These are phyloP conservation scores for Entomobrya proxima DNA, from an alignment of 2,888 invertebrate species.

Conservation along the genomic window DNA sequence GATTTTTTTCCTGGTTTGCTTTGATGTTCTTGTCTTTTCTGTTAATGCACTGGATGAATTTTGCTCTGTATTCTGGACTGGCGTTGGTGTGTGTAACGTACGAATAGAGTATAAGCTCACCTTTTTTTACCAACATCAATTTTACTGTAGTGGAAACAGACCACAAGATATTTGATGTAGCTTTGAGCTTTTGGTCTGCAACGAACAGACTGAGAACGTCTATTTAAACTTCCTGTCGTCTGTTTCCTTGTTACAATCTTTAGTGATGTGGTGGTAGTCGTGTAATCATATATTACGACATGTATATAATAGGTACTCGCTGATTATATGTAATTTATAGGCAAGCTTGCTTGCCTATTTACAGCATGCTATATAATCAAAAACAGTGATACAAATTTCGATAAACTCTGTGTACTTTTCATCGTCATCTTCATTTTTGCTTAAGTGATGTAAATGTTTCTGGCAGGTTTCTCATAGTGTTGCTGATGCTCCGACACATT, in stretches of 20 bases:
- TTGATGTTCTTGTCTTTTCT: background rate
- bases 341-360: background rate
- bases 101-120: slow-evolving; percentile 5
- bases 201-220: too few species aligned
- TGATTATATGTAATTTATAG: background rate
- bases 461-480: background rate
- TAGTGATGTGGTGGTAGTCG: too few species aligned
- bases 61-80: too few species aligned
- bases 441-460: background rate
- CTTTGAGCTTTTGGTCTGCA: too few species aligned
- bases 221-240: background rate
- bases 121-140: slow-evolving; percentile 6
- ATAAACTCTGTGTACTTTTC: background rate
- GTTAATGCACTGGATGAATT: background rate
- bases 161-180: background rate
- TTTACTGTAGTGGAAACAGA: background rate
- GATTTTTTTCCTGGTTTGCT: slow-evolving; percentile 38
- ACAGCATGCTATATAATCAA: background rate
- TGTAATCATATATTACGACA: background rate
- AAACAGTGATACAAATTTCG: background rate
- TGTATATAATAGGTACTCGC: too few species aligned
- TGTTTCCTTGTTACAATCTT: too few species aligned
- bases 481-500: slow-evolving; percentile 7
- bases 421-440: slow-evolving; percentile 1
- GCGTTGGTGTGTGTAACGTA: too few species aligned